A percentile compares a stretch with the other conserved stretches of the same genome.
phyloP scores from a whole-genome alignment of 2,797 vertebrate species.

The Darevskia nairensis region DNA sequence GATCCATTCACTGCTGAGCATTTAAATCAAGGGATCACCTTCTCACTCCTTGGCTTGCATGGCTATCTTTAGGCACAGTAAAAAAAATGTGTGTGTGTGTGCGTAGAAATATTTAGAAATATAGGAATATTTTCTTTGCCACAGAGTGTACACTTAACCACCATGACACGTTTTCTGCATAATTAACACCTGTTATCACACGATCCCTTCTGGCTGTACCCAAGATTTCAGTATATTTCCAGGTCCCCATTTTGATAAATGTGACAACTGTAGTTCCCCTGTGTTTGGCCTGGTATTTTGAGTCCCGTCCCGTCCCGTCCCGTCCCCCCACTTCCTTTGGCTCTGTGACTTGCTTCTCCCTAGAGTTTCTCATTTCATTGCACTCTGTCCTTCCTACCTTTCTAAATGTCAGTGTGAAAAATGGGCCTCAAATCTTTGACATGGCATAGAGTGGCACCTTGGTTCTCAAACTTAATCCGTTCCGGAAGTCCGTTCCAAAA shows the following conservation, averaged over 20 bases:
- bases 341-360: not conserved
- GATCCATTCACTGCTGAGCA: too few relatives aligned
- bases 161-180: not conserved
- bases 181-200: not conserved
- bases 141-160: not conserved
- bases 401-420: slow-evolving; percentile 8
- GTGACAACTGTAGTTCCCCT: not conserved
- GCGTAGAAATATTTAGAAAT: too few relatives aligned
- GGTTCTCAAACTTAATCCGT: too few relatives aligned
- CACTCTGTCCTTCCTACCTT: not conserved
- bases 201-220: not conserved
- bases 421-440: slow-evolving; percentile 9
- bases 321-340: not conserved
- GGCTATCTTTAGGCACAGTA: not conserved
- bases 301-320: not conserved
- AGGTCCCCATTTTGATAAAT: not conserved
- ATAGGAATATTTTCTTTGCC: not conserved
- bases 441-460: too few relatives aligned
- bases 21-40: not conserved
- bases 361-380: not conserved
- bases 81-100: not conserved
- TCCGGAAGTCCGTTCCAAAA: too few relatives aligned
- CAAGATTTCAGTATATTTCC: not conserved
- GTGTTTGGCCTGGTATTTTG: not conserved
- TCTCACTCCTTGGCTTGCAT: not conserved